A percentile compares a stretch with the other conserved stretches of the same genome.
These are phyloP conservation scores for Centropristis striata DNA, from an alignment of 2,113 vertebrate species.

Conservation along the genomic window DNA sequence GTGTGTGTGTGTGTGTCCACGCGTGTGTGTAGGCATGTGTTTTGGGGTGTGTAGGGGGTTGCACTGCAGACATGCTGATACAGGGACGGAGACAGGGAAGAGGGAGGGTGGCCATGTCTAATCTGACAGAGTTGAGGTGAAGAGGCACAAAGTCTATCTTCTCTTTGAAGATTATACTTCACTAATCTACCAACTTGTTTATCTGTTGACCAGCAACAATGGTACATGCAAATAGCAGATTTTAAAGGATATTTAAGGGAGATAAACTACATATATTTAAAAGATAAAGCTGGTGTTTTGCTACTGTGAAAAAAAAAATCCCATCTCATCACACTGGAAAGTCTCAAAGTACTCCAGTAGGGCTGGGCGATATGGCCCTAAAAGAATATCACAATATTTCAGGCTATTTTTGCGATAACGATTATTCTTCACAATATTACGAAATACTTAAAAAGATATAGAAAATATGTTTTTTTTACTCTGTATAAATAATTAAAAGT, in stretches of 20 bases:
- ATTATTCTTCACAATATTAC: too few species aligned
- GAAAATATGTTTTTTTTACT: too few species aligned
- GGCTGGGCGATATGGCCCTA: too few species aligned
- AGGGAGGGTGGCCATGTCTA: conserved; percentile 45
- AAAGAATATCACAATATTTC: too few species aligned
- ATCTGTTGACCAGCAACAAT: neutral
- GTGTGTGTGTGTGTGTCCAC: conserved; percentile 37
- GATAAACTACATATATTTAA: neutral
- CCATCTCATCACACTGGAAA: too few species aligned
- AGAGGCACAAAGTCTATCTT: conserved; percentile 30
- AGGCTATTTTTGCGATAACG: too few species aligned
- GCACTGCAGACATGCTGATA: conserved; percentile 45
- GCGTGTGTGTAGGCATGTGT: conserved; percentile 29
- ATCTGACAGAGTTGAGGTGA: conserved; percentile 47
- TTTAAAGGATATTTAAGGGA: neutral
- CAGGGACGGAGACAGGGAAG: conserved; percentile 35
- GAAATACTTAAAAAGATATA: too few species aligned
- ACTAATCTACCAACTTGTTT: conserved; percentile 21
- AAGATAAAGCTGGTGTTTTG: neutral
- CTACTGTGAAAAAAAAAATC: neutral
- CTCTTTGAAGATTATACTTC: conserved; percentile 49
- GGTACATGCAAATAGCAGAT: neutral
- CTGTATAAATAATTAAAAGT: too few species aligned
- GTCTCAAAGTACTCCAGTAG: too few species aligned
- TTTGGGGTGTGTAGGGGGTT: conserved; percentile 36